These are phyloP conservation scores for Holothuria glaberrima DNA, from an alignment of 35 echinoderm and acorn worm species.

Conservation along the genomic window DNA sequence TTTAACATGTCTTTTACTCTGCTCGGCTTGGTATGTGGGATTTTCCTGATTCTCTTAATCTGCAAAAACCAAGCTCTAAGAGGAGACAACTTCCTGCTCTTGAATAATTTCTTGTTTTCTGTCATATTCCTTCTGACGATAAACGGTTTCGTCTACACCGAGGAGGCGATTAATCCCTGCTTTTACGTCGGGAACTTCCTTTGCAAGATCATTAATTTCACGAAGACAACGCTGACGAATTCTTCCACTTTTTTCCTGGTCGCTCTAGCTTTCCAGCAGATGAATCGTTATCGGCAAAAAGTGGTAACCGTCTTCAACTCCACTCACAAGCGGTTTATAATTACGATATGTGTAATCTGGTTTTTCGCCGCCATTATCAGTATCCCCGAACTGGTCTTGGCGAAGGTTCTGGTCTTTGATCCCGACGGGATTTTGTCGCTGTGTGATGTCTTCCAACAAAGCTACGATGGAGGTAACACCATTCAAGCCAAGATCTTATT, in stretches of 20 bases:
- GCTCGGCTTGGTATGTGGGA: background rate
- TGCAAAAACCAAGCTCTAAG: constrained; percentile 22
- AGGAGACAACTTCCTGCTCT: constrained; percentile 42
- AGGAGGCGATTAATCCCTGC: constrained; percentile 42
- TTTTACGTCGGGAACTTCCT: constrained; percentile 20
- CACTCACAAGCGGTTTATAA: constrained; percentile 10
- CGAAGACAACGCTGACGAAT: constrained; percentile 16
- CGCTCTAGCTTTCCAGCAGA: constrained; percentile 14
- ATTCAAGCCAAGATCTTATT: background rate
- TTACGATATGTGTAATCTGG: constrained; percentile 5
- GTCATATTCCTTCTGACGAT: background rate
- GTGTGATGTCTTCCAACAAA: background rate
- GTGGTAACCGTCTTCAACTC: constrained; percentile 2
- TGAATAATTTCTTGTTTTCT: constrained; percentile 16
- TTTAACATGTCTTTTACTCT: constrained; percentile 34
- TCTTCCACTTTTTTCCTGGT: constrained; percentile 32
- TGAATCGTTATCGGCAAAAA: constrained; percentile 43
- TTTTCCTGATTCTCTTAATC: constrained; percentile 9
- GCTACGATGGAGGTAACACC: background rate
- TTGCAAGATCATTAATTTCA: constrained; percentile 22
- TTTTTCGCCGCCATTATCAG: background rate
- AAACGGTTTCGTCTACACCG: constrained; percentile 13
- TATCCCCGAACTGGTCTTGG: constrained; percentile 27
- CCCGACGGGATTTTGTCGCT: background rate
- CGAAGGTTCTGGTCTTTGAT: background rate